Evolutionary conservation across 2,797 vertebrate genomes (phyloP).

Genomic region (Phoxinus dragarum): DNA sequence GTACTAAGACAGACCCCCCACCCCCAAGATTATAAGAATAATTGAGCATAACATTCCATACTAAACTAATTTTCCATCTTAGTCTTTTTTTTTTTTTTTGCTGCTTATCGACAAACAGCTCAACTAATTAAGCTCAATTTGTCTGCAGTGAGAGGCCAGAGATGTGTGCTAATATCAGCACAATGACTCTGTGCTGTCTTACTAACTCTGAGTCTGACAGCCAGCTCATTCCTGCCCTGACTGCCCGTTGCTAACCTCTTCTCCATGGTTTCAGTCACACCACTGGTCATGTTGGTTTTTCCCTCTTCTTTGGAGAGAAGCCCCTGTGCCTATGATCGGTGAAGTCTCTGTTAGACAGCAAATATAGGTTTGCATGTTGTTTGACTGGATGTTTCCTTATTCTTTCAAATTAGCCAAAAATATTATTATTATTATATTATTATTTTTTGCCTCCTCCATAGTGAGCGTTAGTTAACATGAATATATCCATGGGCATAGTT

Average conservation of each 20-base stretch:
- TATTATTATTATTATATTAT: too few relatives aligned
- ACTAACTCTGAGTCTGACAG: constrained; percentile 66
- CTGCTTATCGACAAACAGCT: not conserved
- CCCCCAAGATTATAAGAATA: not conserved
- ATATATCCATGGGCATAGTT: not conserved
- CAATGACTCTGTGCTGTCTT: constrained; percentile 62
- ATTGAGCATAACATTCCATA: not conserved
- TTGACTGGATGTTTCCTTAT: not conserved
- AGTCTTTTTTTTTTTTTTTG: not conserved
- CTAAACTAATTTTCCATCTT: not conserved
- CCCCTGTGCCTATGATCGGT: constrained; percentile 72
- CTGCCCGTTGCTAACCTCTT: constrained; percentile 76
- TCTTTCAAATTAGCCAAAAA: not conserved
- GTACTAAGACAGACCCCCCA: too few relatives aligned
- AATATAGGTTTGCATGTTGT: not conserved
- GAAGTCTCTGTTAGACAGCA: constrained; percentile 74
- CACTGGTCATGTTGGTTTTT: constrained; percentile 85
- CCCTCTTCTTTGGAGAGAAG: constrained; percentile 69
- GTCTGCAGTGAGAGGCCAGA: constrained; percentile 50
- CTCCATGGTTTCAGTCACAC: constrained; percentile 86
- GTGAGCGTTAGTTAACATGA: not conserved
- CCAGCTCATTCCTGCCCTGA: constrained; percentile 76
- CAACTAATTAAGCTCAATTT: constrained; percentile 20
- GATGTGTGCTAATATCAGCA: constrained; percentile 61
- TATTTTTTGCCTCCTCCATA: not conserved